Percentiles rank a stretch among this genome's conserved stretches.
These are phyloP conservation scores for Hipparchia sbordonii DNA, from an alignment of 2,888 invertebrate species.

Conservation along the genomic window DNA sequence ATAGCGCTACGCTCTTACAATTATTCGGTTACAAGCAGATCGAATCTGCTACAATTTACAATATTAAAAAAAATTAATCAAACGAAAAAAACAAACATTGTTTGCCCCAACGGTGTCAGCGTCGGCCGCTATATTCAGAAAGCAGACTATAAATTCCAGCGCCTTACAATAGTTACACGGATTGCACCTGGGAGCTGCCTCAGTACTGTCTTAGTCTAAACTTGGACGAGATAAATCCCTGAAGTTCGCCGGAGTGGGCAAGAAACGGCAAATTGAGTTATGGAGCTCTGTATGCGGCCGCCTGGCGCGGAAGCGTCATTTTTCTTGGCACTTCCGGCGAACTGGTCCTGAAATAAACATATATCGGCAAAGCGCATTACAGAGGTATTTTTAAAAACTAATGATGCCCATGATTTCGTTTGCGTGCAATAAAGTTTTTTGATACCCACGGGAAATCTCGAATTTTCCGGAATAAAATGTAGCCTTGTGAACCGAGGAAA, in stretches of 20 bases:
- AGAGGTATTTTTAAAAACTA: not conserved
- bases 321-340: slow-evolving; percentile 42
- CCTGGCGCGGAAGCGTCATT: slow-evolving; percentile 47
- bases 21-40: too few relatives aligned
- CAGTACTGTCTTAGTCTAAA: slow-evolving; percentile 62
- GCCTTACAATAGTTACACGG: slow-evolving; percentile 75
- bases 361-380: not conserved
- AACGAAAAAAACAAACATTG: not conserved
- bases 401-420: too few relatives aligned
- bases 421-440: too few relatives aligned
- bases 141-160: slow-evolving; percentile 70
- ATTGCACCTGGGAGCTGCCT: slow-evolving; percentile 77
- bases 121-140: slow-evolving; percentile 47
- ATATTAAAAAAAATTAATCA: not conserved
- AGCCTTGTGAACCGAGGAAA: too few relatives aligned
- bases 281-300: slow-evolving; percentile 50
- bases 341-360: not conserved
- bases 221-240: slow-evolving; percentile 66
- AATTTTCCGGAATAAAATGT: too few relatives aligned
- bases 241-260: slow-evolving; percentile 54
- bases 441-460: too few relatives aligned
- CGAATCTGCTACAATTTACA: too few relatives aligned
- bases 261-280: slow-evolving; percentile 68
- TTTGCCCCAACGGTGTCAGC: slow-evolving; percentile 50
- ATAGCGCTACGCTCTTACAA: too few relatives aligned